Conservation (phyloP, 2,113 vertebrate genomes). For the Poeciliopsis occidentalis region DNA sequence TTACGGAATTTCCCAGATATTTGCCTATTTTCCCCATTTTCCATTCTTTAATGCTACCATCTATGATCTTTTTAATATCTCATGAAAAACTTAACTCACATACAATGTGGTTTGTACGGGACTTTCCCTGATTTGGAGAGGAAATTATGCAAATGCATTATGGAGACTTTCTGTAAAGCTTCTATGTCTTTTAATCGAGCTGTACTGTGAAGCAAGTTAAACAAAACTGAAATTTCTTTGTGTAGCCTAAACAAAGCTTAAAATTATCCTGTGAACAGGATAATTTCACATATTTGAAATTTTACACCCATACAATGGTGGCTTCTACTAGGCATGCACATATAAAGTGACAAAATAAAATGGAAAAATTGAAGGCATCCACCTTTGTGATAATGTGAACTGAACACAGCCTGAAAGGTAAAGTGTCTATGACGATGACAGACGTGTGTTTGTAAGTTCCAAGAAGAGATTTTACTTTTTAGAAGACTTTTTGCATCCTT, state of each 20-base stretch:
- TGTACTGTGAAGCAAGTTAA: not conserved
- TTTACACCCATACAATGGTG: not conserved
- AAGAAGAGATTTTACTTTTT: not conserved
- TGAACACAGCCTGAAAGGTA: not conserved
- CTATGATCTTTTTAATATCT: not conserved
- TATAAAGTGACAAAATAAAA: not conserved
- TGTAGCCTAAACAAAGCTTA: not conserved
- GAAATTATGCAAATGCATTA: not conserved
- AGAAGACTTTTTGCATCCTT: not conserved
- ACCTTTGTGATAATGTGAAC: not conserved
- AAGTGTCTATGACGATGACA: not conserved
- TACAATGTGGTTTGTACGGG: not conserved
- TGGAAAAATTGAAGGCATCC: no score
- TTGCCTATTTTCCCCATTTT: constrained; percentile 18
- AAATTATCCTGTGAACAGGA: not conserved
- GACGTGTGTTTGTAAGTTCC: not conserved
- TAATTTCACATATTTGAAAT: no score
- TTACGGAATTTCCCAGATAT: constrained; percentile 31
- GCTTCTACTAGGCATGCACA: not conserved
- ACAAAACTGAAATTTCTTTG: not conserved
- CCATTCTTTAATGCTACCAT: constrained; percentile 8
- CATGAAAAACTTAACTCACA: not conserved
- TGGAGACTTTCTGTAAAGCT: not conserved
- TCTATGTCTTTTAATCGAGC: not conserved
- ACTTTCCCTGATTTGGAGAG: not conserved